Base-by-base conservation (phyloP, 2,113 vertebrate species). In the Thymallus thymallus region DNA sequence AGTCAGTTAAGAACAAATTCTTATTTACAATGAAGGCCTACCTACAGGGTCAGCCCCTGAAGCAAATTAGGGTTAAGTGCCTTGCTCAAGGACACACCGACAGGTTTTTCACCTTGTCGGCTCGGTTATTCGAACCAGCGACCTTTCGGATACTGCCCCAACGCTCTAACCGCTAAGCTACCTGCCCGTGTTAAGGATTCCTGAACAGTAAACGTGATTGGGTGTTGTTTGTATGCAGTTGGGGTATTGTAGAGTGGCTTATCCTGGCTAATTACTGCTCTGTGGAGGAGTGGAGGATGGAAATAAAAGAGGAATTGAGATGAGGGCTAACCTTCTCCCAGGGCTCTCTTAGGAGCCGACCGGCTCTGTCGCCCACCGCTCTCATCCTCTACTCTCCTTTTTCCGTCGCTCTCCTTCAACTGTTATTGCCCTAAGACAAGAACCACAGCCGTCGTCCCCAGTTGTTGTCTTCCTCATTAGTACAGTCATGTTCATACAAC, bases 271-370 rank as follows among this genome's bases (percentile, higher is more conserved):
- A 92, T 87, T 86, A 70, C 76, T 61, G 77, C 80, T 83, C 71
- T 74, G 9, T 41, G 9, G 35, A 41, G 35, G 35, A 68, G 61
- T 16, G 35, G 71, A 48, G 56, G 68, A 61, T 41, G 48, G 69
- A 72, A 66, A 72, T 26, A 63, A 55, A 75, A 32, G 23, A 3
- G 71, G 45, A 69, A 71, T 75, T 70, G 71, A 82, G 83, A 80
- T 68, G 77, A 79, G 73, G 73, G 68, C 9, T 41, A 81, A 92
- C 90, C 91, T 91, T 88, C 89, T 90, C 89, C 78, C 80, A 84
- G 88, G 91, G 82, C 76, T 89, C 85, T 92, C 88, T 86, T 60
- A 85, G 85, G 86, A 76, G 71, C 86, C 79, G 5, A 60, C 9
- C 51, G 75, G 61, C 75, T 80, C 70, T 81, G 48, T 32, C 29